Evolutionary conservation across 2,888 invertebrate species (phyloP), one percentile per base, ranked within the genome.

Genomic region (Calephelis perditalis): DNA sequence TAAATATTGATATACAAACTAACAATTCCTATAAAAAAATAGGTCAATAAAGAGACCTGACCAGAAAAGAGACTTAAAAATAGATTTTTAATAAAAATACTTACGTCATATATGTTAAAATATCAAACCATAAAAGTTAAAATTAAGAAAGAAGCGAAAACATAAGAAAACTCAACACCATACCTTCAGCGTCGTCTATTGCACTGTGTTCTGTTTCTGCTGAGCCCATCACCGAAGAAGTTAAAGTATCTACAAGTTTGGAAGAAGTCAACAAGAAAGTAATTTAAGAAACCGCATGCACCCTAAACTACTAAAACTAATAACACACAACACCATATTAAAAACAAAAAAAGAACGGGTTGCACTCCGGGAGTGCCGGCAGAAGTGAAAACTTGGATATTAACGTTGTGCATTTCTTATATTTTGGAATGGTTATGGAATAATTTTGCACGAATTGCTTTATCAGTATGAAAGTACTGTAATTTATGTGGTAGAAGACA

Each of bases 161-260:
- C 26, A 35, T 52, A 11, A 62, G 56, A 59, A 58, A 56, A 64
- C 40, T 9, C 35, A 52, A 35, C 52, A 52, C 52, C 43, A 61
- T 73, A 74, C 71, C 72, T 70, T 68, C 62, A 55, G 63, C 61
- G 36, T 64, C 67, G 56, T 68, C 66, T 56, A 67, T 15, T 78
- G 75, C 76, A 75, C 76, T 65, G 65, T 73, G 71, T 62, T 71
- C 61, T 47, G 67, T 64, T 36, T 70, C 72, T 15, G 71, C 68
- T 36, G 63, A 60, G 45, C 66, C 68, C 62, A 64, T 59, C 63
- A 70, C 65, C 65, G 69, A 65, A 54, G 66, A 61, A 63, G 62
- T 68, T 62, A 71, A 56, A 60, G 66, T 65, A 67, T 72, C 70
- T 70, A 71, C 58, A 69, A 61, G 61, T 66, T 64, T 49, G 63